Conservation (phyloP, 64 coral and sea anemone species). For the Actinia equina region DNA sequence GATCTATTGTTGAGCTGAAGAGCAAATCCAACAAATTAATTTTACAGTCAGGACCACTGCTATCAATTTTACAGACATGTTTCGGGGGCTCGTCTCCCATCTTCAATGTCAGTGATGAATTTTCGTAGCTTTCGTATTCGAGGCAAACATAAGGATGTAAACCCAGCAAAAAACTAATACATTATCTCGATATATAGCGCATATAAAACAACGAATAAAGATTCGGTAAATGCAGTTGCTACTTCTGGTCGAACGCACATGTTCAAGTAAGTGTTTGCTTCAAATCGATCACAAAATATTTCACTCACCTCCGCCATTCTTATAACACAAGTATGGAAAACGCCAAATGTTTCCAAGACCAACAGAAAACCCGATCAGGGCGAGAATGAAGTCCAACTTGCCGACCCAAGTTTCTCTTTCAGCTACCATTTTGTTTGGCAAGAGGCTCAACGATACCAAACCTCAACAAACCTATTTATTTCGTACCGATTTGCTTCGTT, state of each 20-base stretch:
- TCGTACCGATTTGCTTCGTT: background rate
- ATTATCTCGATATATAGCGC: no score
- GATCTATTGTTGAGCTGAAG: no score
- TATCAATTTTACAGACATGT: no score
- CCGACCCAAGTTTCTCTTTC: slow-evolving; percentile 49
- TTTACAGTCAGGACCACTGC: no score
- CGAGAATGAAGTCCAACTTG: slow-evolving; percentile 49
- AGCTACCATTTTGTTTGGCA: background rate
- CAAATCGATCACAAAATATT: slow-evolving; percentile 5
- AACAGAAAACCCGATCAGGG: slow-evolving; percentile 46
- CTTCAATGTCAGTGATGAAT: no score
- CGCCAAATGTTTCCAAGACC: slow-evolving; percentile 54
- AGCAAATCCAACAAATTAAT: no score
- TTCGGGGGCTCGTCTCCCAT: no score
- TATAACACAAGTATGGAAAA: slow-evolving; percentile 44
- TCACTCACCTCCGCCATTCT: slow-evolving; percentile 48
- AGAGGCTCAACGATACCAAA: background rate
- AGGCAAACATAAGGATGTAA: no score
- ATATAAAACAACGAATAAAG: background rate
- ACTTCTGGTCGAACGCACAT: background rate
- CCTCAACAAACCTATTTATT: background rate
- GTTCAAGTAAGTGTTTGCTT: background rate
- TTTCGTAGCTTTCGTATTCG: no score
- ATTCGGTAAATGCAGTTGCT: background rate
- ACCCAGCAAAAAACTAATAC: no score